Evolutionary conservation across 2,797 vertebrate genomes (phyloP).

Genomic region (Pitangus sulphuratus): DNA sequence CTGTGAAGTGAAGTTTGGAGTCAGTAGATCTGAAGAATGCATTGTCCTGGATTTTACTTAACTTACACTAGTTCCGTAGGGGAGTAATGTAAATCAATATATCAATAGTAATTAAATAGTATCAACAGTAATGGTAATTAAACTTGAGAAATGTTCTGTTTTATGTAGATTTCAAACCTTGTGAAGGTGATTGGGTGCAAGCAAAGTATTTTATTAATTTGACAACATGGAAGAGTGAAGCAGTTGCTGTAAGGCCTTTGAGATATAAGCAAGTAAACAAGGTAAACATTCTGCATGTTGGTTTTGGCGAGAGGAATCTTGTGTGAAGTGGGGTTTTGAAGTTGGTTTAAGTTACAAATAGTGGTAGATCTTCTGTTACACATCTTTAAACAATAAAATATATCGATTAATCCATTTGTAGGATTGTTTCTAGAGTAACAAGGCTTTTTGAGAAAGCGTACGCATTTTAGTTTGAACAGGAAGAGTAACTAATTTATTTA

Average conservation of each 20-base stretch:
- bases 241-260: slow-evolving; percentile 86
- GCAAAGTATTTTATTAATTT: slow-evolving; percentile 87
- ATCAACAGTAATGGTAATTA: not conserved
- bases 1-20: not conserved
- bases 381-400: not conserved
- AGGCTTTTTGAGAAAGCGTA: not conserved
- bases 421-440: not conserved
- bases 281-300: slow-evolving; percentile 67
- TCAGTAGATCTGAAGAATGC: not conserved
- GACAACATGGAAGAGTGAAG: slow-evolving; percentile 84
- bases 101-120: not conserved
- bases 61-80: not conserved
- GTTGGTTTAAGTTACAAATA: not conserved
- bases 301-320: not conserved
- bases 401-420: not conserved
- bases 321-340: not conserved
- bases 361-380: not conserved
- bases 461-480: not conserved
- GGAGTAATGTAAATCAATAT: not conserved
- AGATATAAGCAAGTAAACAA: slow-evolving; percentile 87
- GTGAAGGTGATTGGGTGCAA: slow-evolving; percentile 94
- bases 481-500: not conserved
- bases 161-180: slow-evolving; percentile 85
- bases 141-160: not conserved
- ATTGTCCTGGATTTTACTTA: not conserved